Base-by-base conservation (phyloP, 2,113 vertebrate genomes). In the Gobius niger region DNA sequence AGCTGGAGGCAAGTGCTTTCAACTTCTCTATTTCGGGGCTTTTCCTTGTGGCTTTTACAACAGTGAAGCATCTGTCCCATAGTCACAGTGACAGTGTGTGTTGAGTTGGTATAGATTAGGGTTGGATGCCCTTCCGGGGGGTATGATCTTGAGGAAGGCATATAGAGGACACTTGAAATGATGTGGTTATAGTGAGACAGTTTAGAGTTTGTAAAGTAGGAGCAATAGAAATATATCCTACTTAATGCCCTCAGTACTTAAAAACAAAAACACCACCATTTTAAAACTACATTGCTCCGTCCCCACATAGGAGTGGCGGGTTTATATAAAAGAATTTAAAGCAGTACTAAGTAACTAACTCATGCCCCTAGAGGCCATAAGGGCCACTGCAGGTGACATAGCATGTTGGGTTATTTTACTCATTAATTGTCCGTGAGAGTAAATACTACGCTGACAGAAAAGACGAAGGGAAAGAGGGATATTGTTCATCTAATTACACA, bases 1-100 rank as follows among this genome's bases (percentile, higher is more conserved):
- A 54, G 52, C 52, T 54, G 52, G 9, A 54, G 13, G 13, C 34
- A 59, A 57, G 54, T 56, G 54, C 54, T 56, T 56, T 34, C 4
- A 40, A 59, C 54, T 11, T 24, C 5, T 54, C 10, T 54, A 11
- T 6, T 24, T 52, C 18, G 5, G 10, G 8, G 16, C 16, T 15
- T 51, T 51, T 51, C 49, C 49, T n/a, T 18, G n/a, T 52, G 51
- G 51, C 24, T 49, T 6, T 49, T 6, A 49, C 16, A 52, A 18
- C 16, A 52, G n/a, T 9, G n/a, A 34, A 34, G 18, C 51, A 18
- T 54, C 52, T 11, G 52, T 16, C 13, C 12, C 18, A 24, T 12
- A 24, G 18, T 24, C 8, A 24, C 10, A 12, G 52, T 24, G 52
- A 24, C 8, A 19, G 51, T 10, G 16, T 16, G 9, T n/a, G 16